Evolutionary conservation across 2,797 vertebrate species (phyloP), one percentile per base, ranked within the genome.

Genomic region (Numenius phaeopus): DNA sequence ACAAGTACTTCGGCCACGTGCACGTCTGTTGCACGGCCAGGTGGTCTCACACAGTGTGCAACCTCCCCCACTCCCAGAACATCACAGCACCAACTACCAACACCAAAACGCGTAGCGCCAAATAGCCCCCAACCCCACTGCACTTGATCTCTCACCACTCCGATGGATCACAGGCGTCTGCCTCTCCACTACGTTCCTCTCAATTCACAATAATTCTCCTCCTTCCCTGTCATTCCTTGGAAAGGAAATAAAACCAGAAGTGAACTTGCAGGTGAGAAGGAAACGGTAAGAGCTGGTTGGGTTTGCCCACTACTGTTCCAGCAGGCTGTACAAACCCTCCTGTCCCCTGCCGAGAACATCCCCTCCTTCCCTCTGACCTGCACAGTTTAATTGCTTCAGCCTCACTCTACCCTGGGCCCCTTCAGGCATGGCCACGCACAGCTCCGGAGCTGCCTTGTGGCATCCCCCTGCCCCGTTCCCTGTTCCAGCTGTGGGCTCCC

Each of bases 51-150:
- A 20, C 5, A 19, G 14, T 2, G 4, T 19, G 18, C 37, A 62
- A 55, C 17, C 30, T 27, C 71, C 47, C 39, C 47, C 19, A 12
- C 18, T 79, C 39, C 37, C 64, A 73, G n/a, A 14, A 52, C 16
- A 55, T 14, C 61, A 62, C 69, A 14, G 8, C 27, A 30, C 39
- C 61, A 64, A 42, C 61, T 30, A 64, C 27, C 37, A 62, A 64
- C 61, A 64, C 61, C 61, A 30, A 42, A 42, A 83, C 8, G 24
- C 11, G 30, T 3, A 58, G 54, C 27, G 62, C 5, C 42, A 82
- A 10, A 15, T 10, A 22, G 5, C 5, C 13, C 10, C 9, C 37
- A 5, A 7, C 15, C 5, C 30, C 4, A 0, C 11, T 39, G 22
- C 46, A 40, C n/a, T 59, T 30, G 24, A 42, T 64, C 80, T 71